Evolutionary conservation across 1,140 invertebrate genomes (phyloP), one percentile per base, ranked within the genome.

Genomic region (Eumaeus atala): DNA sequence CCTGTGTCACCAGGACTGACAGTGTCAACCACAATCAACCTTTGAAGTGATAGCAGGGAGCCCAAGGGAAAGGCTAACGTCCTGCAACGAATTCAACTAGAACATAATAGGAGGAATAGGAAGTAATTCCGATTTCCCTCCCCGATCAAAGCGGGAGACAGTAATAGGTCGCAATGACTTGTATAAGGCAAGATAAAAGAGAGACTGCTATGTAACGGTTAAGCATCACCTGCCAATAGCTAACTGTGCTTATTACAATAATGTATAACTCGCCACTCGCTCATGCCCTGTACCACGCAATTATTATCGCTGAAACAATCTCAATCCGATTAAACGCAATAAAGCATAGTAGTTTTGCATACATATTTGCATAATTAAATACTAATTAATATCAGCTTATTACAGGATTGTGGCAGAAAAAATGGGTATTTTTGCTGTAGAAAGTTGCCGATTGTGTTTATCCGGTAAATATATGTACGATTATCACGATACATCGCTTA

Each of bases 321-420:
- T 77, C 61, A 60, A 79, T 80, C 64, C 70, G 69, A 77, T 74
- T 80, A 80, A 77, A 78, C 67, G 75, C 67, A 77, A 75, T 77
- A 79, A 73, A 75, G 64, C 68, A 79, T 74, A 66, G 76, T 64
- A 66, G 67, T 77, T 74, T 75, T 74, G 72, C 76, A 79, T 77
- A 79, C 72, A 72, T 70, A 76, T 79, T 76, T 77, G 69, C 74
- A 79, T 77, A 79, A 79, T 79, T 77, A 77, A 77, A 75, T 62
- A 72, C 65, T 74, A 77, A 79, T 79, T 79, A 79, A 73, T 69
- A 63, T 64, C 64, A 71, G 21, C 40, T 44, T 44, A 44, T 44
- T 44, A 44, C 40, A 44, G 40, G 40, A 44, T 14, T 16, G 40
- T 12, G 37, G 38, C 14, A 50, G n/a, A 38, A 53, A 53, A 53